Percentiles rank a stretch among this genome's conserved stretches.
Evolutionary conservation across 2,113 vertebrate genomes (phyloP).

Genomic region (Gulo gulo): DNA sequence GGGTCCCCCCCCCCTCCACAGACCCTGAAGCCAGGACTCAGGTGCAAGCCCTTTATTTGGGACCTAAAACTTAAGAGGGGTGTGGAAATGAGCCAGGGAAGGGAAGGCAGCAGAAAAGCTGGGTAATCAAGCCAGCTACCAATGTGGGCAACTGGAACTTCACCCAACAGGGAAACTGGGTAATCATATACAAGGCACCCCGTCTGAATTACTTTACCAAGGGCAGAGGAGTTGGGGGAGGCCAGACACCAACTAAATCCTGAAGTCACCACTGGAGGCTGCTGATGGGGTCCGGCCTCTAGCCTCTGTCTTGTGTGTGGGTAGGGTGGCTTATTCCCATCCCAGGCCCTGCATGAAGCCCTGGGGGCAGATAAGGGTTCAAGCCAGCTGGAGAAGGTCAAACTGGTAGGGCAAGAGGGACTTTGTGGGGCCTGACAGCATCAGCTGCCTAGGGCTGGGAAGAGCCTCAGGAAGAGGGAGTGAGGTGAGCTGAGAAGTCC

Average conservation of each 20-base stretch:
- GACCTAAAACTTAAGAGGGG: background rate
- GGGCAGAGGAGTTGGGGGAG: background rate
- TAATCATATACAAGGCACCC: background rate
- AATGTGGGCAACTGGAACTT: background rate
- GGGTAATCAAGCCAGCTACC: background rate
- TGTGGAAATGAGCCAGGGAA: background rate
- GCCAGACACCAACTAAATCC: background rate
- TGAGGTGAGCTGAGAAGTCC: background rate
- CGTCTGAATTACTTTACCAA: background rate
- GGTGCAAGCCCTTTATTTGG: background rate
- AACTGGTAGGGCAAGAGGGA: background rate
- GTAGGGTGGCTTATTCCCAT: background rate
- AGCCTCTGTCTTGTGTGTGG: background rate
- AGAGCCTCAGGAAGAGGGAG: background rate
- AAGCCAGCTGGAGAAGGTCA: background rate
- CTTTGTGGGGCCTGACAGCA: too few relatives aligned
- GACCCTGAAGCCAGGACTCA: background rate
- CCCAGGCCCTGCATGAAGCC: background rate
- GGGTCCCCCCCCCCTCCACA: background rate
- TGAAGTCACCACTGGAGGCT: background rate
- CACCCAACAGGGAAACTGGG: background rate
- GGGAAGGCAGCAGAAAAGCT: background rate
- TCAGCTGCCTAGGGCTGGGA: background rate
- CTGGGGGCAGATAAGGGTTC: background rate
- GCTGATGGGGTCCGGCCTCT: background rate